These are phyloP conservation scores for Callaeas wilsoni DNA, from an alignment of 2,113 vertebrate genomes.

Conservation along the genomic window DNA sequence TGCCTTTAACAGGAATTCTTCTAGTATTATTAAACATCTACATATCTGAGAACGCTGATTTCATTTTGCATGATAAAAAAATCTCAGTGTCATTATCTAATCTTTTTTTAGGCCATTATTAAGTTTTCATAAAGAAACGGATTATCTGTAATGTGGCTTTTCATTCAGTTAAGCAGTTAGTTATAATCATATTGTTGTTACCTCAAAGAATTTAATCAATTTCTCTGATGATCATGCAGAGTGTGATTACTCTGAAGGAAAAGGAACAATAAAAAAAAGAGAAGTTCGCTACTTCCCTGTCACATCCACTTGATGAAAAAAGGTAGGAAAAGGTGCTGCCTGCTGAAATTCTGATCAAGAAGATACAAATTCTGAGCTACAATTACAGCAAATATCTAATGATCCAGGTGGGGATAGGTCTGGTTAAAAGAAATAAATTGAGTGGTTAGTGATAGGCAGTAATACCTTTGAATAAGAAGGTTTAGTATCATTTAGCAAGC, in stretches of 20 bases:
- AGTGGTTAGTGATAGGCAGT: neutral
- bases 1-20: constrained; percentile 39
- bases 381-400: neutral
- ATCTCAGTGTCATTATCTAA: neutral
- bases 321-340: neutral
- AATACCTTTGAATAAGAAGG: neutral
- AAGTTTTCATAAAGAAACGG: constrained; percentile 19
- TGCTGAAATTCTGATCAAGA: neutral
- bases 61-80: constrained; percentile 51
- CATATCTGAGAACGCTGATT: neutral
- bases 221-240: neutral
- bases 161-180: constrained; percentile 15
- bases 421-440: neutral
- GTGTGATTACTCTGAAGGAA: neutral
- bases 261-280: neutral
- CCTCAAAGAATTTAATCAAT: constrained; percentile 47
- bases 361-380: neutral
- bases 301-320: neutral
- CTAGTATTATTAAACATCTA: constrained; percentile 42
- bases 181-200: constrained; percentile 31
- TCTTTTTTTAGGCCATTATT: constrained; percentile 20
- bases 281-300: neutral
- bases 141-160: neutral
- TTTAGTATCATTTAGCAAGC: neutral
- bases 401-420: neutral